phyloP scores from a whole-genome alignment of 2,113 vertebrate genomes.

The Onychostoma macrolepis region DNA sequence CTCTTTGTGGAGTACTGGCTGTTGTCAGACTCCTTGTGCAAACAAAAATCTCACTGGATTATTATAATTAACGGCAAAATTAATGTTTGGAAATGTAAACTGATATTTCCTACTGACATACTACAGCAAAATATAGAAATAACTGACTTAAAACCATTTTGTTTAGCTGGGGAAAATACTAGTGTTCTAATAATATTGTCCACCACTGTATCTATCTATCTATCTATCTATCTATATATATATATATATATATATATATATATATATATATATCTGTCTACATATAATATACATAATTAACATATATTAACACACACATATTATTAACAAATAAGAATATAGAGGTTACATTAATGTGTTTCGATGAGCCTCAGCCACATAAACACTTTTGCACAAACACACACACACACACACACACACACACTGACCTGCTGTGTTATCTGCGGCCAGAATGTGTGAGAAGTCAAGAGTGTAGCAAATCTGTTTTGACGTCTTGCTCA shows the following conservation, averaged over 20 bases:
- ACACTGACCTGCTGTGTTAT: slow-evolving; percentile 11
- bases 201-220: background rate
- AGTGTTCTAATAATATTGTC: no score
- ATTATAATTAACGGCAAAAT: no score
- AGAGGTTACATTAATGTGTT: background rate
- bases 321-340: background rate
- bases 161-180: no score
- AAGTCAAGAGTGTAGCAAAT: slow-evolving; percentile 59
- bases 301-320: no score
- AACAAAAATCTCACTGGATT: no score
- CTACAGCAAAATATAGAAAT: no score
- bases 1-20: no score
- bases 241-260: background rate
- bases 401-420: no score
- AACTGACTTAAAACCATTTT: no score
- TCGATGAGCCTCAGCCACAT: background rate
- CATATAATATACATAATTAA: background rate
- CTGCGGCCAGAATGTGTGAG: slow-evolving; percentile 47
- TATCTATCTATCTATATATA: background rate
- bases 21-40: no score
- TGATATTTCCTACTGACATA: no score
- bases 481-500: slow-evolving; percentile 54
- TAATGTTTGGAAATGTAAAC: no score
- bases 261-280: slow-evolving; percentile 7
- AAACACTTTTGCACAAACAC: background rate